Evolutionary conservation across 2,888 invertebrate species (phyloP).

Genomic region (Eulithis prunata): DNA sequence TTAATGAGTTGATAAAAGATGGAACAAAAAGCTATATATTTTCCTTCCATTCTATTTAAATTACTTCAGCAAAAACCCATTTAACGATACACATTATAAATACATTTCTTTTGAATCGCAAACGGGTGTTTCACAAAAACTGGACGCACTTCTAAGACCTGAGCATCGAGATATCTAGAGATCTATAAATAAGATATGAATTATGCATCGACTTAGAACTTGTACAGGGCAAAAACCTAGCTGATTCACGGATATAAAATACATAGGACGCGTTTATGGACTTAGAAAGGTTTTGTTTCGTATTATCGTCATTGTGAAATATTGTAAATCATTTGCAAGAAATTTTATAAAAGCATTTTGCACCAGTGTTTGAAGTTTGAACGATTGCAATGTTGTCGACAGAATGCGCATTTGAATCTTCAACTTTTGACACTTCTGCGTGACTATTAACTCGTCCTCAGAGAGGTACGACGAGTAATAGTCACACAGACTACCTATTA

Average conservation of each 20-base stretch:
- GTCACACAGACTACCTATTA: no score
- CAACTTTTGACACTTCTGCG: no score
- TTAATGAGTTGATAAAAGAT: background rate
- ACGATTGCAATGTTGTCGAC: no score
- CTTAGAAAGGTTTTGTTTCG: background rate
- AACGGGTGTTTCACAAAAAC: slow-evolving; percentile 28
- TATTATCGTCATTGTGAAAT: background rate
- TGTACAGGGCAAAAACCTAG: slow-evolving; percentile 33
- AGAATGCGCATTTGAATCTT: no score
- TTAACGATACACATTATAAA: slow-evolving; percentile 24
- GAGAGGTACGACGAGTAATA: no score
- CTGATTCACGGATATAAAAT: background rate
- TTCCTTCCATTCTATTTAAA: slow-evolving; percentile 20
- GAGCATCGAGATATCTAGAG: slow-evolving; percentile 23
- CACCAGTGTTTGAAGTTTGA: no score
- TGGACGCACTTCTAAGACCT: slow-evolving; percentile 17
- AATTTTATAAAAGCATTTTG: no score
- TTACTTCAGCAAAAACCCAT: slow-evolving; percentile 20
- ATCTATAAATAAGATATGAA: slow-evolving; percentile 42
- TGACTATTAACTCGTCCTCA: no score
- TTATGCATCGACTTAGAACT: slow-evolving; percentile 40
- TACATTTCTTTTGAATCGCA: slow-evolving; percentile 22
- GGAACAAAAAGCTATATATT: background rate
- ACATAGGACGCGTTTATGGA: background rate
- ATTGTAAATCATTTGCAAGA: no score